Percentiles rank a stretch among this genome's conserved stretches.
These are phyloP conservation scores for Danio jaintianensis DNA, from an alignment of 2,797 vertebrate species.

Conservation along the genomic window DNA sequence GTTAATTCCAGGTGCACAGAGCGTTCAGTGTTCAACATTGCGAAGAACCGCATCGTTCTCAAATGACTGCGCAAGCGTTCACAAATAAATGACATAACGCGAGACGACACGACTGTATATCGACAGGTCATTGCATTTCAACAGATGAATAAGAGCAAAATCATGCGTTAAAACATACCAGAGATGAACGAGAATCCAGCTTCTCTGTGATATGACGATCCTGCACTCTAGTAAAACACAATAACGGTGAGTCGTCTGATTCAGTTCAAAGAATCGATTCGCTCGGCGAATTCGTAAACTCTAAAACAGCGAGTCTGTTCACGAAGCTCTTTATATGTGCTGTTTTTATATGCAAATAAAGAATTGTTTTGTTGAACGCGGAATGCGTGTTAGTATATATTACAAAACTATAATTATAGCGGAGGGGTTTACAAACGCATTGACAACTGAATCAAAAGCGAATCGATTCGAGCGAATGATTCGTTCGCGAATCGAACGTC, in stretches of 20 bases:
- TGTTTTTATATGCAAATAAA: not conserved
- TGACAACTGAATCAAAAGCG: not conserved
- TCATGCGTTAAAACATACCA: slow-evolving; percentile 67
- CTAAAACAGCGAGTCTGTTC: not conserved
- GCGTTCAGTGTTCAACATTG: not conserved
- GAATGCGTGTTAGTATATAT: not conserved
- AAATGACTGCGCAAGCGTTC: slow-evolving; percentile 21
- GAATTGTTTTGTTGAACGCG: not conserved
- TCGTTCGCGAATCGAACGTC: not conserved
- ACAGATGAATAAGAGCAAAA: not conserved
- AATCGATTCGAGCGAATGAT: not conserved
- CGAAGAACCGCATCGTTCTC: slow-evolving; percentile 2
- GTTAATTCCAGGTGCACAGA: slow-evolving; percentile 32
- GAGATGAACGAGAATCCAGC: slow-evolving; percentile 49
- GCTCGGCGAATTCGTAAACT: not conserved
- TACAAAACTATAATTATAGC: not conserved
- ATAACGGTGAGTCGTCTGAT: slow-evolving; percentile 14
- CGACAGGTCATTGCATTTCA: not conserved
- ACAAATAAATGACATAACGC: slow-evolving; percentile 1
- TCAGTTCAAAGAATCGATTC: slow-evolving; percentile 10
- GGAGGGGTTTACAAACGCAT: not conserved
- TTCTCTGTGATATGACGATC: slow-evolving; percentile 38
- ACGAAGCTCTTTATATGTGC: not conserved
- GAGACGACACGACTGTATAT: not conserved
- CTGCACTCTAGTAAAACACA: slow-evolving; percentile 59